Conservation (phyloP, 2,113 vertebrate species). For the Agapornis roseicollis region DNA sequence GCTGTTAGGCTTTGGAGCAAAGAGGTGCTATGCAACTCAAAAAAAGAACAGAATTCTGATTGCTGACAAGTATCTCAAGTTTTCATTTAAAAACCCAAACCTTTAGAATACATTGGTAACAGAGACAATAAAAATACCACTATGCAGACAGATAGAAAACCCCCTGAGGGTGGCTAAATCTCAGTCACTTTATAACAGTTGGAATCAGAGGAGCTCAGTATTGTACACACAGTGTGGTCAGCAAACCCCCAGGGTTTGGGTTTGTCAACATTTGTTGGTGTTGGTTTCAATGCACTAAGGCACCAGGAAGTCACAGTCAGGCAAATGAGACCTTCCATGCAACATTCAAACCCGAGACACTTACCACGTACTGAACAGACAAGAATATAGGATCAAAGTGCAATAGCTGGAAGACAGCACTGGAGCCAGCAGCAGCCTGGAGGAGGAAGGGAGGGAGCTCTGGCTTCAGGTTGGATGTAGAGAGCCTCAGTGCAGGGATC, state of each 20-base stretch:
- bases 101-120: neutral
- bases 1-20: neutral
- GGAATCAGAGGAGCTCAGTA: neutral
- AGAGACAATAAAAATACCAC: neutral
- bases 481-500: neutral
- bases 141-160: neutral
- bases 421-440: neutral
- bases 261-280: neutral
- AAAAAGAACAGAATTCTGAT: neutral
- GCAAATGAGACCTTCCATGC: neutral
- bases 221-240: neutral
- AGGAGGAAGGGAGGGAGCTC: neutral
- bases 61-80: neutral
- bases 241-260: neutral
- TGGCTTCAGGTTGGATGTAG: neutral
- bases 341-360: neutral
- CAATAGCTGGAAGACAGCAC: neutral
- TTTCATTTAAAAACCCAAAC: neutral
- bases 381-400: neutral
- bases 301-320: slow-evolving; percentile 33
- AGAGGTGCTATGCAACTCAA: neutral
- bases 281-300: slow-evolving; percentile 19
- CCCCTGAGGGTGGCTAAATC: neutral
- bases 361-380: neutral
- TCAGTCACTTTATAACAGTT: neutral